phyloP scores from a whole-genome alignment of 2,113 vertebrate species.

The Saimiri boliviensis region DNA sequence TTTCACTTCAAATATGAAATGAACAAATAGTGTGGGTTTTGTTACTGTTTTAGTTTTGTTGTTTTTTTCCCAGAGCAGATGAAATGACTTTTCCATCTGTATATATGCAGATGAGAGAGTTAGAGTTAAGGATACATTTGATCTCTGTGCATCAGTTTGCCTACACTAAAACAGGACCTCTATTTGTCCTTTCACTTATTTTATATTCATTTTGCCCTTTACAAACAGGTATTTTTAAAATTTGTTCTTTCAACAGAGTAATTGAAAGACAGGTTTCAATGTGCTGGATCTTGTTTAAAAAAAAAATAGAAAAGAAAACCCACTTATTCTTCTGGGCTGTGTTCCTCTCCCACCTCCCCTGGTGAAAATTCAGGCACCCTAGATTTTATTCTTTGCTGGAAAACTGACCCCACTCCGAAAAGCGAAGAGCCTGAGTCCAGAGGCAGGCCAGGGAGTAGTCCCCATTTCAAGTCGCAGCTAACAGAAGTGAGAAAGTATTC shows the following conservation, averaged over 20 bases:
- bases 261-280: neutral
- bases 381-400: neutral
- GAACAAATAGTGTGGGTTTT: neutral
- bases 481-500: neutral
- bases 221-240: neutral
- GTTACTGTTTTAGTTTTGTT: neutral
- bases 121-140: neutral
- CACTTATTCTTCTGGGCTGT: neutral
- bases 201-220: conserved; percentile 7
- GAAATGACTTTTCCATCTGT: neutral
- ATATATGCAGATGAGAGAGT: neutral
- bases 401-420: neutral
- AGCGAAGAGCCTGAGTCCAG: neutral
- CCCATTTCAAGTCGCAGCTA: neutral
- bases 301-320: no score
- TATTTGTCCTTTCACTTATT: neutral
- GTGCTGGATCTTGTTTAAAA: neutral
- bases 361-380: neutral
- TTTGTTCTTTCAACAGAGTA: neutral
- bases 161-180: neutral
- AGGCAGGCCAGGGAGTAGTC: neutral
- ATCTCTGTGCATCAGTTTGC: neutral
- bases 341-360: neutral
- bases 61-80: neutral
- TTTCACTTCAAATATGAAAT: neutral